Conservation (phyloP, 1,140 invertebrate species). For the Pissodes strobi region DNA sequence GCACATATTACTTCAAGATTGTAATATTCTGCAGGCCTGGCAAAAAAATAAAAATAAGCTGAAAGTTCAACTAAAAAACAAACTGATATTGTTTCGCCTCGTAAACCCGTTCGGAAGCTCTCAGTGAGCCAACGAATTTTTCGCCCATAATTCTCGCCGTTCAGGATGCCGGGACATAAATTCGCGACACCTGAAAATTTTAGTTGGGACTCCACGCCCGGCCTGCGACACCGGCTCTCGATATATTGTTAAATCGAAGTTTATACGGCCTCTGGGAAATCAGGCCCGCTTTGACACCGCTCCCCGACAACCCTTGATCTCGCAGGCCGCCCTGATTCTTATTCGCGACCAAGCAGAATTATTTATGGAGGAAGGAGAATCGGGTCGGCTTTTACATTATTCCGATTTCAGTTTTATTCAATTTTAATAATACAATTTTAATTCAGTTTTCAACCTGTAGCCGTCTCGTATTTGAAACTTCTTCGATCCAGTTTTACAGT, state of each 20-base stretch:
- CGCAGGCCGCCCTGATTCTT: conserved; percentile 46
- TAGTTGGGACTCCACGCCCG: conserved; percentile 7
- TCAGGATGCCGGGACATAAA: conserved; percentile 25
- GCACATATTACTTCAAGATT: too few relatives aligned
- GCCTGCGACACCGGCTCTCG: conserved; percentile 47
- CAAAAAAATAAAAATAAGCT: too few relatives aligned
- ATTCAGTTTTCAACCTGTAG: too few relatives aligned
- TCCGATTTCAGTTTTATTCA: conserved; percentile 33
- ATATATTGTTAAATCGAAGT: conserved; percentile 56
- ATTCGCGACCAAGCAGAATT: conserved; percentile 47
- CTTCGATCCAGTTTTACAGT: too few relatives aligned
- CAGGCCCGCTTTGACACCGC: conserved; percentile 47
- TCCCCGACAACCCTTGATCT: conserved; percentile 35
- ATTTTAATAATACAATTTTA: conserved; percentile 34
- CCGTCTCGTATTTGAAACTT: too few relatives aligned
- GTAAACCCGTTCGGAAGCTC: background rate
- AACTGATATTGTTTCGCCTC: background rate
- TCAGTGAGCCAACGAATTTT: conserved; percentile 19
- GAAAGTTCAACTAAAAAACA: too few relatives aligned
- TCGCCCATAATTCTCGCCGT: conserved; percentile 24
- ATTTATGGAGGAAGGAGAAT: conserved; percentile 47
- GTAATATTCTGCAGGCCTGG: too few relatives aligned
- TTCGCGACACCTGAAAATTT: conserved; percentile 33
- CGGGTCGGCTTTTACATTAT: conserved; percentile 39
- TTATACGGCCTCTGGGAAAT: conserved; percentile 56